phyloP scores from a whole-genome alignment of 2,888 invertebrate species.

The Agrochola lota region DNA sequence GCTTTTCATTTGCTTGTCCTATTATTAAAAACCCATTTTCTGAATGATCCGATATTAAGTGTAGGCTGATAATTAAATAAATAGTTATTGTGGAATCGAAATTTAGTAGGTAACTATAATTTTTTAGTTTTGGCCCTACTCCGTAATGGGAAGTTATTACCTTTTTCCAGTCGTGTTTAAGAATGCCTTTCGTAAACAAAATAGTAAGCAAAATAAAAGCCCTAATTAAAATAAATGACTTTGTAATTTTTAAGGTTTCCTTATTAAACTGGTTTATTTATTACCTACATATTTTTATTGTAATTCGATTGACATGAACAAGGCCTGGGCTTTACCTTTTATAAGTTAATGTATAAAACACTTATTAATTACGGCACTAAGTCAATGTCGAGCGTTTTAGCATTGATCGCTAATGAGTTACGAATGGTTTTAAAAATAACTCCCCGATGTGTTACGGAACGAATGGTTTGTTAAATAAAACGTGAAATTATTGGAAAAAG shows the following conservation, averaged over 20 bases:
- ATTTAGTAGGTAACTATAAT: slow-evolving; percentile 38
- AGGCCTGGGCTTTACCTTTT: slow-evolving; percentile 27
- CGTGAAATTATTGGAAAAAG: neutral
- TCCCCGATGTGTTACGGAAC: neutral
- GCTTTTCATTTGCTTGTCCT: slow-evolving; percentile 81
- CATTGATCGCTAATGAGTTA: slow-evolving; percentile 39
- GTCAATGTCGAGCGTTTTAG: slow-evolving; percentile 34
- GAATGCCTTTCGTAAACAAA: too few species aligned
- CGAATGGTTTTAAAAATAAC: slow-evolving; percentile 40
- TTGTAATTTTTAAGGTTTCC: slow-evolving; percentile 42
- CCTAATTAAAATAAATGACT: slow-evolving; percentile 37
- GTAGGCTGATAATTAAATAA: slow-evolving; percentile 71
- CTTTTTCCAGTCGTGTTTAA: neutral
- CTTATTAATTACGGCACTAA: slow-evolving; percentile 20
- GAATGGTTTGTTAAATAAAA: neutral
- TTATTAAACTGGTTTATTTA: slow-evolving; percentile 46
- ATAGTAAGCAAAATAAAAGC: slow-evolving; percentile 16
- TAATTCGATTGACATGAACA: slow-evolving; percentile 44
- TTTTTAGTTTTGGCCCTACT: slow-evolving; percentile 52
- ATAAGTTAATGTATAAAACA: slow-evolving; percentile 23
- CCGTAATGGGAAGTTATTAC: slow-evolving; percentile 36
- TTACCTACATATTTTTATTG: slow-evolving; percentile 34
- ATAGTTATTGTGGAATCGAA: slow-evolving; percentile 58
- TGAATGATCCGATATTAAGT: slow-evolving; percentile 72
- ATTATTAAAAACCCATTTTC: slow-evolving; percentile 85